Base-by-base conservation (phyloP, 53 echinoderm and acorn worm species). In the Luidia sarsii region DNA sequence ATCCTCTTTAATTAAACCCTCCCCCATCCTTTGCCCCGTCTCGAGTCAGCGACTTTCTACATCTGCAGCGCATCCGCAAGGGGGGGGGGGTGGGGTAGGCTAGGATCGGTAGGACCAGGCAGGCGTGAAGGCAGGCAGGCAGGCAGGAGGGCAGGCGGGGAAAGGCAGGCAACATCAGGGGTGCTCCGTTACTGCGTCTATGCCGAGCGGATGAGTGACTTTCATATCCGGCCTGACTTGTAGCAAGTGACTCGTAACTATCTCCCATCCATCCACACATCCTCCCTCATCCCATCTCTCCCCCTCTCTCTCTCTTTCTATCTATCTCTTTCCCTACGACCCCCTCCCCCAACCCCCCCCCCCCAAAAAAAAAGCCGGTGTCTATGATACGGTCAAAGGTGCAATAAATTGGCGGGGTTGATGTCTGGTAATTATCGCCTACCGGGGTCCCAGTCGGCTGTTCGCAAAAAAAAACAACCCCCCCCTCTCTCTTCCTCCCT, bases 1-100 rank as follows among this genome's bases (percentile, higher is more conserved):
- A 77, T 77, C 77, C 77, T 60, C 77, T 77, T 61, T 77, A 77
- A 77, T 77, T 61, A 77, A 77, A 8, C 30, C 59, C 59, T 61
- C 20, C 60, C 46, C 77, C 61, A n/a, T 1, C 30, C 25, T n/a
- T n/a, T n/a, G n/a, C n/a, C n/a, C 28, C 77, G 77, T 77, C 57
- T 61, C 77, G 31, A 43, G 31, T 59, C 77, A 48, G 48, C 31
- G 48, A 60, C 41, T 59, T n/a, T 31, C 33, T 77, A 48, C 77
- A 77, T 77, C 77, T 77, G 77, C 61, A 30, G 36, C 25, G 33
- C 61, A 77, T 77, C 61, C 28, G 15, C 25, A 41, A 11, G 41
- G 11, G 41, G 41, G 41, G 41, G 41, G 6, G 41, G 41, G 6
- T 41, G 6, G 10, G 15, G n/a, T n/a, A n/a, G n/a, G n/a, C n/a